These are phyloP conservation scores for Aphelinus atriplicis DNA, from an alignment of 1,140 invertebrate species.

Conservation along the genomic window DNA sequence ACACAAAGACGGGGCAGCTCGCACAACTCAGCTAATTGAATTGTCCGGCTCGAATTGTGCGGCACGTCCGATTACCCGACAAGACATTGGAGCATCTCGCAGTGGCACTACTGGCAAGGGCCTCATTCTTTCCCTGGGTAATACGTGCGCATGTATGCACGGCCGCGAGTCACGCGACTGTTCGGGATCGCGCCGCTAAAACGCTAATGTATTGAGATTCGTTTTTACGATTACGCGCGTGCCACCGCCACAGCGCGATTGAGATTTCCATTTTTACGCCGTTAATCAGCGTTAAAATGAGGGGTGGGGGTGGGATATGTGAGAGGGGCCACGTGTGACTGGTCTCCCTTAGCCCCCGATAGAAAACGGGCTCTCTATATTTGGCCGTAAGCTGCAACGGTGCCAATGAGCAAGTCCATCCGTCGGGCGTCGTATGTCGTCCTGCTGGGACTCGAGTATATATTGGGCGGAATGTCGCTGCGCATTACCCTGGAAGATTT, in stretches of 20 bases:
- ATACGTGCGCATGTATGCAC: background rate
- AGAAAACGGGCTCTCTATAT: too few relatives aligned
- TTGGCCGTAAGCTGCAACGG: too few relatives aligned
- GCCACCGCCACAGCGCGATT: background rate
- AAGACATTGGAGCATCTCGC: conserved; percentile 2
- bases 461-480: too few relatives aligned
- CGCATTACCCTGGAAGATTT: too few relatives aligned
- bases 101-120: background rate
- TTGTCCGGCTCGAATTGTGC: conserved; percentile 19
- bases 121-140: background rate
- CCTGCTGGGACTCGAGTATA: too few relatives aligned
- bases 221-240: conserved; percentile 23
- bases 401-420: too few relatives aligned
- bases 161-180: background rate
- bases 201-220: conserved; percentile 31
- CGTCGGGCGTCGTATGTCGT: too few relatives aligned
- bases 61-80: conserved; percentile 15
- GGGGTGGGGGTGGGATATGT: background rate
- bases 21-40: conserved; percentile 15
- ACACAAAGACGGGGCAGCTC: conserved; percentile 6
- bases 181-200: background rate
- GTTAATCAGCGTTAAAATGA: conserved; percentile 28
- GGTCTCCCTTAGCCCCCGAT: too few relatives aligned
- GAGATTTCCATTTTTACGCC: conserved; percentile 36
- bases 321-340: background rate